These are phyloP conservation scores for Trisateles emortualis DNA, from an alignment of 2,888 invertebrate genomes.

Conservation along the genomic window DNA sequence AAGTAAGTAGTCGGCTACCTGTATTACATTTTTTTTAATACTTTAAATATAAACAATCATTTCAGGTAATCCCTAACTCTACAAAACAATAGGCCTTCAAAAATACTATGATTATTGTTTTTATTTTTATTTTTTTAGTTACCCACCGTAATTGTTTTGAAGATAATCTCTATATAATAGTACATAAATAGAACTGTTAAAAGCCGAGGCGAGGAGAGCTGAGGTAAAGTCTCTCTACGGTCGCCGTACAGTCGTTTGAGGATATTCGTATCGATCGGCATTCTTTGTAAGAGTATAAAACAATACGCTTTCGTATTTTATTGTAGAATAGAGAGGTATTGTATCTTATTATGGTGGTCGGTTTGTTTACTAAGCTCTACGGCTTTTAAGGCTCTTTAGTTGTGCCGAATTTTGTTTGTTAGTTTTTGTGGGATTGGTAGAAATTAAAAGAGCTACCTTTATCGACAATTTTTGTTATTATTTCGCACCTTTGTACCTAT, in stretches of 20 bases:
- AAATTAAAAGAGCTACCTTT: too few relatives aligned
- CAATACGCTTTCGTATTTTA: slow-evolving; percentile 36
- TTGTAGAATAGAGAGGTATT: slow-evolving; percentile 5
- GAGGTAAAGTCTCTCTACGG: background rate
- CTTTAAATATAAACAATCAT: background rate
- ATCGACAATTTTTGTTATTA: too few relatives aligned
- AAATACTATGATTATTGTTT: slow-evolving; percentile 10
- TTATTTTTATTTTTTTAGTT: slow-evolving; percentile 6
- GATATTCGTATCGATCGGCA: slow-evolving; percentile 50
- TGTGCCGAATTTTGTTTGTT: background rate
- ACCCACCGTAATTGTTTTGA: slow-evolving; percentile 19
- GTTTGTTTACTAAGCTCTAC: slow-evolving; percentile 6
- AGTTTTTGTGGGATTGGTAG: too few relatives aligned
- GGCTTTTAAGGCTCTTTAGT: background rate
- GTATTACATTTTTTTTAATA: background rate
- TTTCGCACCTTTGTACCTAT: too few relatives aligned
- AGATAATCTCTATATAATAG: slow-evolving; percentile 42
- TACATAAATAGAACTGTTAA: slow-evolving; percentile 35
- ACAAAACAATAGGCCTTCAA: background rate
- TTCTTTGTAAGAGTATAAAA: slow-evolving; percentile 54
- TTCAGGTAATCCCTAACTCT: background rate
- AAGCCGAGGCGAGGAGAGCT: slow-evolving; percentile 12
- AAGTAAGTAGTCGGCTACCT: background rate
- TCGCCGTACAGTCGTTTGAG: slow-evolving; percentile 18
- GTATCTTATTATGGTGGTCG: background rate